Evolutionary conservation across 2,888 invertebrate genomes (phyloP).

Genomic region (Melieria picta): DNA sequence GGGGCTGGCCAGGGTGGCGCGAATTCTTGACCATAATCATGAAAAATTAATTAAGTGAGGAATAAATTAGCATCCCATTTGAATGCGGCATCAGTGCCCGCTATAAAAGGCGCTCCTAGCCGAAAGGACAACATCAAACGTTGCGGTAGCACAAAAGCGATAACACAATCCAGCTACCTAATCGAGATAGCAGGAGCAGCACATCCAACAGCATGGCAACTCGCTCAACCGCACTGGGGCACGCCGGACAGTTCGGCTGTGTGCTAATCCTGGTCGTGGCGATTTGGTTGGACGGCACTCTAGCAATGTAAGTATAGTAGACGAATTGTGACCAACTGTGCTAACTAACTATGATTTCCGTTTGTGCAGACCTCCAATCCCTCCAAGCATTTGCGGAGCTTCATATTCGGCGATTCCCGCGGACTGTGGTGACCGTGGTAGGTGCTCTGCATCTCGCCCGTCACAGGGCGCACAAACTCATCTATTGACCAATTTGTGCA

Average conservation of each 20-base stretch:
- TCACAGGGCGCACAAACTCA: too few relatives aligned
- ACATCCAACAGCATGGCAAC: too few relatives aligned
- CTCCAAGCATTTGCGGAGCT: too few relatives aligned
- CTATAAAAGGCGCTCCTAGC: slow-evolving; percentile 28
- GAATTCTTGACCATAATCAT: background rate
- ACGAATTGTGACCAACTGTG: background rate
- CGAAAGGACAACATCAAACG: slow-evolving; percentile 7
- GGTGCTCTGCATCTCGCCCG: too few relatives aligned
- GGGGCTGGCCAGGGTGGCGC: too few relatives aligned
- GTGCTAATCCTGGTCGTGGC: background rate
- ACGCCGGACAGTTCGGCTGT: background rate
- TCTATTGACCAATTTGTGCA: too few relatives aligned
- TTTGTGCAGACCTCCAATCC: too few relatives aligned
- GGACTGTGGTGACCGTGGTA: too few relatives aligned
- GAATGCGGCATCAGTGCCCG: background rate
- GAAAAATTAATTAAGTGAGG: slow-evolving; percentile 26
- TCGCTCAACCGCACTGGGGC: too few relatives aligned
- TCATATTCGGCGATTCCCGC: too few relatives aligned
- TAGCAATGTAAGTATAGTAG: slow-evolving; percentile 8
- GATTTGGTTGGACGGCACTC: background rate
- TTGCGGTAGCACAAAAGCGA: slow-evolving; percentile 5
- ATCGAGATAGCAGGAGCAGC: background rate
- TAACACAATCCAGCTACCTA: background rate
- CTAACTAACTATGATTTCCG: too few relatives aligned
- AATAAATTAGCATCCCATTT: slow-evolving; percentile 31